A percentile compares a stretch with the other conserved stretches of the same genome.
Conservation (phyloP, 2,888 invertebrate species). For the Linnaemya tessellans region DNA sequence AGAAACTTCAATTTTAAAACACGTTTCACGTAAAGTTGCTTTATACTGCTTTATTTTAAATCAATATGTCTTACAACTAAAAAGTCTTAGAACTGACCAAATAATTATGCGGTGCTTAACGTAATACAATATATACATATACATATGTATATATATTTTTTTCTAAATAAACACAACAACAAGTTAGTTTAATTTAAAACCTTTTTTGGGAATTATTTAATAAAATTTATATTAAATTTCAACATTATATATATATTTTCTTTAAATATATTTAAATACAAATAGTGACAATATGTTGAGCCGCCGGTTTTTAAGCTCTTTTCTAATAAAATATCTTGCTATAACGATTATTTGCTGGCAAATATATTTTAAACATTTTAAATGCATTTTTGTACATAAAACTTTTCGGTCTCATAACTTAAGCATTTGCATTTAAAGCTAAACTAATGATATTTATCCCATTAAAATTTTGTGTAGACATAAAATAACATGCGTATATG, state of each 20-base stretch:
- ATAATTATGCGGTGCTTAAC: background rate
- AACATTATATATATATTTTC: too few relatives aligned
- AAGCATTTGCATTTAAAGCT: background rate
- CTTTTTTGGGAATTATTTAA: too few relatives aligned
- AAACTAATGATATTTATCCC: background rate
- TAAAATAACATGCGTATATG: background rate
- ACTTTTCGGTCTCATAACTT: background rate
- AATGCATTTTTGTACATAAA: background rate
- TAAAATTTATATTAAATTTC: too few relatives aligned
- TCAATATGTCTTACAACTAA: background rate
- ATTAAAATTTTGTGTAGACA: background rate
- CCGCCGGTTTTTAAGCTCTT: too few relatives aligned
- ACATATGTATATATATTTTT: too few relatives aligned
- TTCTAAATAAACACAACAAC: background rate
- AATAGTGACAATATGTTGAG: too few relatives aligned
- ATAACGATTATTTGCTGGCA: too few relatives aligned
- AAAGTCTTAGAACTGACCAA: constrained; percentile 49
- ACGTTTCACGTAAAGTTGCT: too few relatives aligned
- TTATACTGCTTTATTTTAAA: background rate
- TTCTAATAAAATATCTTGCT: too few relatives aligned
- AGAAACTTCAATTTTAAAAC: too few relatives aligned
- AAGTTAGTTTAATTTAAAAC: background rate
- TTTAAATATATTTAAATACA: too few relatives aligned
- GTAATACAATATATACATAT: too few relatives aligned
- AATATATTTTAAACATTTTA: background rate